These are phyloP conservation scores for Oceanodroma leucorhoa DNA, from an alignment of 2,797 vertebrate species.

Conservation along the genomic window DNA sequence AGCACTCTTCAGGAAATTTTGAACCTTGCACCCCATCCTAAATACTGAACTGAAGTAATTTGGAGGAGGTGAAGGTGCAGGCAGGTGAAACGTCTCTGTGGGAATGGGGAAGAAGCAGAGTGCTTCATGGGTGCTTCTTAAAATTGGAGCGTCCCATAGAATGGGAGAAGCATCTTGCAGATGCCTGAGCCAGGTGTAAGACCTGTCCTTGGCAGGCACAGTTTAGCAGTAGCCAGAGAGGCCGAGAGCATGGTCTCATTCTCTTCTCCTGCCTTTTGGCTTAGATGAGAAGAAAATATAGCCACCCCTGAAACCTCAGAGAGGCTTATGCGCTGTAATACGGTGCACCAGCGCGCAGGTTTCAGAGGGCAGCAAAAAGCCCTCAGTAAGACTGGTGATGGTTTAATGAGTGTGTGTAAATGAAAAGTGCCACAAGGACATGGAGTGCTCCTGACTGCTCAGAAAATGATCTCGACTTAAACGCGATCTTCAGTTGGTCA, in stretches of 20 bases:
- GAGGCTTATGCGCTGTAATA: not conserved
- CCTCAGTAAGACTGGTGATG: not conserved
- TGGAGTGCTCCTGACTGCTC: not conserved
- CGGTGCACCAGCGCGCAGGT: fast-evolving
- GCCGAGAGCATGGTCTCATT: not conserved
- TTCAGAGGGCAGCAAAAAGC: not conserved
- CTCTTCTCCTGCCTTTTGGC: not conserved
- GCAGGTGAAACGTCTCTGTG: not conserved
- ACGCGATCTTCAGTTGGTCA: not conserved
- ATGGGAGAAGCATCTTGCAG: not conserved
- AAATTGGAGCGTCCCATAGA: not conserved
- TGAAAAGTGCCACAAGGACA: not conserved
- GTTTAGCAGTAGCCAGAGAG: not conserved
- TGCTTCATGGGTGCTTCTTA: not conserved
- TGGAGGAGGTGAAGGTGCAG: not conserved
- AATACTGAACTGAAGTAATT: not conserved
- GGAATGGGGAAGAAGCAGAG: not conserved
- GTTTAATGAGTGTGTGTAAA: not conserved
- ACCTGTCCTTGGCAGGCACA: not conserved
- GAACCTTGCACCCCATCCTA: not conserved
- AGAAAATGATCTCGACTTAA: not conserved
- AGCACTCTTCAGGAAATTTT: not conserved
- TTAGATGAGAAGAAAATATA: not conserved
- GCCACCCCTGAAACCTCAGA: not conserved
- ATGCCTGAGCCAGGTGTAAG: not conserved